These are phyloP conservation scores for Scomber japonicus DNA, from an alignment of 2,113 vertebrate genomes.

Conservation along the genomic window DNA sequence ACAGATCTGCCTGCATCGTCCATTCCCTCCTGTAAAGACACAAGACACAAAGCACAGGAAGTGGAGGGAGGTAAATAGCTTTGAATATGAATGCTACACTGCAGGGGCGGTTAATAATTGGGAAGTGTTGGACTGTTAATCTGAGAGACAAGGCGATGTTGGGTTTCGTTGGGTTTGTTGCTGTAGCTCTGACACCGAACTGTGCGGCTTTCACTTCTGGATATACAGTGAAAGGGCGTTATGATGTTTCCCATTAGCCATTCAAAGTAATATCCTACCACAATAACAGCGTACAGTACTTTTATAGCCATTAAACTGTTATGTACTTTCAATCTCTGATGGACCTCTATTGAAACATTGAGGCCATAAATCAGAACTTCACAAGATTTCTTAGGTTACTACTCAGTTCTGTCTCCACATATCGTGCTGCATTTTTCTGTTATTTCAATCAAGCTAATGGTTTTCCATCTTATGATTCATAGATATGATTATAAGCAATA, in stretches of 20 bases:
- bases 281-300: neutral
- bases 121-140: slow-evolving; percentile 78
- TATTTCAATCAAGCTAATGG: neutral
- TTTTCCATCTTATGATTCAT: neutral
- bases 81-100: slow-evolving; percentile 77
- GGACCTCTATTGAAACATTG: neutral
- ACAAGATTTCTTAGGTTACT: neutral
- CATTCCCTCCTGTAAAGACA: slow-evolving; percentile 79
- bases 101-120: slow-evolving; percentile 83
- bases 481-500: neutral
- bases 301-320: neutral
- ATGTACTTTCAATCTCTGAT: slow-evolving; percentile 17
- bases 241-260: neutral
- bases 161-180: slow-evolving; percentile 14
- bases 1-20: slow-evolving; percentile 83
- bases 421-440: neutral
- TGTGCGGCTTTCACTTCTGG: slow-evolving; percentile 5
- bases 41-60: slow-evolving; percentile 83
- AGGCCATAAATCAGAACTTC: neutral
- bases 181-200: neutral
- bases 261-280: neutral
- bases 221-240: neutral
- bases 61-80: slow-evolving; percentile 71
- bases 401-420: neutral
- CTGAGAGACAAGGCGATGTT: slow-evolving; percentile 47